Evolutionary conservation across 2,888 invertebrate species (phyloP), one percentile per base, ranked within the genome.

Genomic region (Archips crataeganus): DNA sequence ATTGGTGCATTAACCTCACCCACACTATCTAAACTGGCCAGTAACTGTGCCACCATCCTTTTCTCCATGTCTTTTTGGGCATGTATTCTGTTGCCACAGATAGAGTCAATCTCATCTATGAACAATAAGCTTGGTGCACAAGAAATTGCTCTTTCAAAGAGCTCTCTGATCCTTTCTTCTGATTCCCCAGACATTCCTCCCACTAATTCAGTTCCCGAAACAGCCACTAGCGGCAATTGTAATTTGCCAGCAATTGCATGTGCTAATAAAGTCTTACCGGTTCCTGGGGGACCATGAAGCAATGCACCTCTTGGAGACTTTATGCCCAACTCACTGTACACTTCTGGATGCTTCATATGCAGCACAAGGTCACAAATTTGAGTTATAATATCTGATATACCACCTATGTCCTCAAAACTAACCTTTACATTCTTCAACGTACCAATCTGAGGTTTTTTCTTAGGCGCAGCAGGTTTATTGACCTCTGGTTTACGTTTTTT

Each of bases 81-180:
- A 81, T 97, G 97, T 72, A 98, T 97, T 84, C 99, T 95, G 86
- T 98, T 98, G 5, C 97, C 98, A 47, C 98, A 98, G 62, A 99
- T 97, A n/a, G 98, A 97, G 94, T 99, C 99, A 75, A 99, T 98
- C 94, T 99, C 99, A 92, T 99, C 99, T 77, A 99, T 97, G 85
- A 99, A 99, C 54, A 99, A 90, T 13, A 99, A 96, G 87, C 98
- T 97, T 0, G 98, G 98, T 10, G 98, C 96, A 73, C 95, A 90
- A 67, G 95, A 92, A 8, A 95, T 87, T 1, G 99, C 99, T 84
- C 97, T 96, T 54, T 98, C 97, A 92, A 99, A 99, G 13, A 99
- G 90, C 79, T 98, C 97, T 76, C 99, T 95, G 76, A 99, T 98
- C 79, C 98, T 95, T 84, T 98, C 97, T 90, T 99, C 99, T 0